These are phyloP conservation scores for Chloroceryle amazona DNA, from an alignment of 2,797 vertebrate species.

Conservation along the genomic window DNA sequence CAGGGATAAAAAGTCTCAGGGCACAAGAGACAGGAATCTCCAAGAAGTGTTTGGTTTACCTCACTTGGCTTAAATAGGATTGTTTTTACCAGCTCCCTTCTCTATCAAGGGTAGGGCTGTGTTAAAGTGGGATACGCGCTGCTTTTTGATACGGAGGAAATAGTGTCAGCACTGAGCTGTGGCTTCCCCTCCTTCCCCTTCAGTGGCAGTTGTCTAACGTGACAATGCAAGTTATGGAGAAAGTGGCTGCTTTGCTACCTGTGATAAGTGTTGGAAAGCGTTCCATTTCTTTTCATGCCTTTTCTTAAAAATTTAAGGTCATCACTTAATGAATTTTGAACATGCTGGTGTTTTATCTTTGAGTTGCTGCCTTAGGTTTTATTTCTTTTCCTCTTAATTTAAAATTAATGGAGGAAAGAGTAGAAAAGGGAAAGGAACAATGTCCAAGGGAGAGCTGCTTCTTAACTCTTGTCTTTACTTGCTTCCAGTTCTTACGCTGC, in stretches of 20 bases:
- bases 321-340: not conserved
- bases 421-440: not conserved
- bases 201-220: not conserved
- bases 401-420: not conserved
- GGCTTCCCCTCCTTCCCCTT: not conserved
- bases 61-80: too few relatives aligned
- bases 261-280: not conserved
- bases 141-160: accelerated
- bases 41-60: not conserved
- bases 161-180: not conserved
- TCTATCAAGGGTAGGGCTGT: not conserved
- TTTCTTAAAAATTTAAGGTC: not conserved
- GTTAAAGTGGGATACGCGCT: accelerated
- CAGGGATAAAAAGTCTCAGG: not conserved
- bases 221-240: not conserved
- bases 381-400: not conserved
- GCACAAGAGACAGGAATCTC: not conserved
- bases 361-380: not conserved
- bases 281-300: not conserved
- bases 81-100: not conserved
- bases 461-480: constrained; percentile 20
- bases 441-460: not conserved
- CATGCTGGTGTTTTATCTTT: not conserved
- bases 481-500: not conserved
- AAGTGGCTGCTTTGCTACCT: not conserved